phyloP scores from a whole-genome alignment of 2,113 vertebrate genomes.

The Mesoclemmys tuberculata region DNA sequence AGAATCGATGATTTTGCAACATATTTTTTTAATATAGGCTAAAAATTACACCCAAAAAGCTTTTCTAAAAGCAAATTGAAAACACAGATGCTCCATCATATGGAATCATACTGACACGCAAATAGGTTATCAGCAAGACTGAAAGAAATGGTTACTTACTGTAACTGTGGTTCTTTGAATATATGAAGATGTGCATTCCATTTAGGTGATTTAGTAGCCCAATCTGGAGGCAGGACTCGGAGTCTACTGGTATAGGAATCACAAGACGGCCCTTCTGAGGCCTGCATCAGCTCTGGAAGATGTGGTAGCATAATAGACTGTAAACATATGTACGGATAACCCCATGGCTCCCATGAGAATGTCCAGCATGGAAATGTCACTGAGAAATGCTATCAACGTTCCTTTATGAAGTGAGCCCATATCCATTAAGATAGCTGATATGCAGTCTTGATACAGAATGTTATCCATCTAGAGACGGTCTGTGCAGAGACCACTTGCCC shows the following conservation, averaged over 20 bases:
- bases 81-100: not conserved
- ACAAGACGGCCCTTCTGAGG: not conserved
- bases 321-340: not conserved
- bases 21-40: not conserved
- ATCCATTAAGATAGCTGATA: too few species aligned
- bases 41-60: too few species aligned
- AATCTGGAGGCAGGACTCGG: not conserved
- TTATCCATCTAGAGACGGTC: too few species aligned
- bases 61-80: not conserved
- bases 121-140: not conserved
- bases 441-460: too few species aligned
- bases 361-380: too few species aligned
- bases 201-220: not conserved
- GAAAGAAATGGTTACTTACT: not conserved
- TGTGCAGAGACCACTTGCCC: too few species aligned
- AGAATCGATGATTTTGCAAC: not conserved
- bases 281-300: not conserved
- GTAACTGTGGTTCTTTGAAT: too few species aligned
- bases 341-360: too few species aligned
- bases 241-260: not conserved
- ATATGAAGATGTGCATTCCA: not conserved
- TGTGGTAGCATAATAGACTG: not conserved
- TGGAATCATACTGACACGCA: not conserved
- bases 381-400: too few species aligned
- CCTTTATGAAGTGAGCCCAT: too few species aligned